Evolutionary conservation across 1,140 invertebrate species (phyloP).

Genomic region (Drosophila lowei): DNA sequence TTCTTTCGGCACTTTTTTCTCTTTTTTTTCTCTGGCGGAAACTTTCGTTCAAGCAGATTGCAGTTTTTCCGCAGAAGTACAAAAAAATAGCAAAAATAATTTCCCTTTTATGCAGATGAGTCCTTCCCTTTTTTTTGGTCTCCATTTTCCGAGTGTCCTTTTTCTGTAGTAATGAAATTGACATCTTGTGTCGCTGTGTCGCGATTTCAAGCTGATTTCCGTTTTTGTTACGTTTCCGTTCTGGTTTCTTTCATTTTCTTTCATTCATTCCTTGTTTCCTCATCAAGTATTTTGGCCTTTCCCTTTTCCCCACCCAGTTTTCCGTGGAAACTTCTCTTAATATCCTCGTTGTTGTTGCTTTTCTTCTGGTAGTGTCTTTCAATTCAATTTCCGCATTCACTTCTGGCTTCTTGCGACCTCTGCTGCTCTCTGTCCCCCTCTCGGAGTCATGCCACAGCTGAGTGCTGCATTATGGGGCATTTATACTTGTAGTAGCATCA

Average conservation of each 20-base stretch:
- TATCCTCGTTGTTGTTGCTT: conserved; percentile 2
- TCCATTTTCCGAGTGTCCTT: conserved; percentile 27
- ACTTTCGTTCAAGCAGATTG: conserved; percentile 65
- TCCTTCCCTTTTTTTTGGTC: conserved; percentile 12
- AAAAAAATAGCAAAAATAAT: conserved; percentile 63
- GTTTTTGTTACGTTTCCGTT: conserved; percentile 41
- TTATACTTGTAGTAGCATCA: no score
- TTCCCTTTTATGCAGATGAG: conserved; percentile 80
- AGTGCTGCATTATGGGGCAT: no score
- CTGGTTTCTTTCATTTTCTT: conserved; percentile 14
- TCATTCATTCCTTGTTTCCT: conserved; percentile 39
- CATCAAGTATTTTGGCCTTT: conserved; percentile 28
- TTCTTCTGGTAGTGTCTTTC: conserved; percentile 16
- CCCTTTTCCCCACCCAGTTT: neutral
- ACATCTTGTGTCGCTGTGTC: conserved; percentile 58
- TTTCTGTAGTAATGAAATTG: conserved; percentile 69
- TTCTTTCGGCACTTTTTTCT: conserved; percentile 41
- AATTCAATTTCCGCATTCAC: conserved; percentile 71
- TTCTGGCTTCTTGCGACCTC: conserved; percentile 13
- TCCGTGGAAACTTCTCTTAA: conserved; percentile 8
- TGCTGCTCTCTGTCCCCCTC: no score
- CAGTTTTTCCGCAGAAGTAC: conserved; percentile 37
- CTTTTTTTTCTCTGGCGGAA: conserved; percentile 23
- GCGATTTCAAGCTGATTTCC: conserved; percentile 69
- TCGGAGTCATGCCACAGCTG: no score